Evolutionary conservation across 2,888 invertebrate species (phyloP).

Genomic region (Scaptodrosophila latifasciaeformis): DNA sequence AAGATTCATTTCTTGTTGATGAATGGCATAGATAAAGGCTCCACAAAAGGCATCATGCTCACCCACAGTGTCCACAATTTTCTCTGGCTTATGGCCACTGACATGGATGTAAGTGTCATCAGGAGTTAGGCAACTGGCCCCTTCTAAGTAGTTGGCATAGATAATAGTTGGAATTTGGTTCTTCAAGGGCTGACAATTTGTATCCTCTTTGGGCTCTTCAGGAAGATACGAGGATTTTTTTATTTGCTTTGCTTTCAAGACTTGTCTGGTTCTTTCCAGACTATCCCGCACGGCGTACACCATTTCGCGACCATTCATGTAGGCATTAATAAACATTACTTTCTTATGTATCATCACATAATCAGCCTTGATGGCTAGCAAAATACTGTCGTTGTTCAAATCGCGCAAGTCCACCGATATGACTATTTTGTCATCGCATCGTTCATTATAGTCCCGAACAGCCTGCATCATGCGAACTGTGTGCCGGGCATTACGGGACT

Average conservation of each 20-base stretch:
- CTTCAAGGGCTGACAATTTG: neutral
- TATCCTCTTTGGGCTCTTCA: neutral
- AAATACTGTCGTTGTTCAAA: conserved; percentile 74
- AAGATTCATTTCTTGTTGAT: conserved; percentile 71
- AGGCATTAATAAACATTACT: conserved; percentile 77
- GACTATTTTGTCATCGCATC: conserved; percentile 61
- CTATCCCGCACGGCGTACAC: conserved; percentile 74
- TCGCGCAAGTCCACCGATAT: conserved; percentile 81
- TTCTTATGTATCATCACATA: conserved; percentile 80
- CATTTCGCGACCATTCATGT: conserved; percentile 76
- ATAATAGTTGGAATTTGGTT: conserved; percentile 36
- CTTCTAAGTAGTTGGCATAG: conserved; percentile 77
- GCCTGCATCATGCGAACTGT: conserved; percentile 77
- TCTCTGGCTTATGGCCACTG: conserved; percentile 76
- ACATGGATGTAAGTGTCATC: conserved; percentile 72
- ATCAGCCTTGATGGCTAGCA: conserved; percentile 77
- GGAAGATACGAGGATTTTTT: conserved; percentile 34
- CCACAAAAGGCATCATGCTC: conserved; percentile 83
- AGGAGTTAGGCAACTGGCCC: conserved; percentile 60
- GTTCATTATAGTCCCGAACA: conserved; percentile 75
- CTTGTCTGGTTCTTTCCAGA: conserved; percentile 39
- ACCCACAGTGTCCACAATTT: conserved; percentile 79
- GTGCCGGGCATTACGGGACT: conserved; percentile 77
- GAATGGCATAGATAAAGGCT: conserved; percentile 77
- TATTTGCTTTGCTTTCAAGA: conserved; percentile 21